Percentiles rank a stretch among this genome's conserved stretches.
Evolutionary conservation across 2,888 invertebrate genomes (phyloP).

Genomic region (Phasia obesa): DNA sequence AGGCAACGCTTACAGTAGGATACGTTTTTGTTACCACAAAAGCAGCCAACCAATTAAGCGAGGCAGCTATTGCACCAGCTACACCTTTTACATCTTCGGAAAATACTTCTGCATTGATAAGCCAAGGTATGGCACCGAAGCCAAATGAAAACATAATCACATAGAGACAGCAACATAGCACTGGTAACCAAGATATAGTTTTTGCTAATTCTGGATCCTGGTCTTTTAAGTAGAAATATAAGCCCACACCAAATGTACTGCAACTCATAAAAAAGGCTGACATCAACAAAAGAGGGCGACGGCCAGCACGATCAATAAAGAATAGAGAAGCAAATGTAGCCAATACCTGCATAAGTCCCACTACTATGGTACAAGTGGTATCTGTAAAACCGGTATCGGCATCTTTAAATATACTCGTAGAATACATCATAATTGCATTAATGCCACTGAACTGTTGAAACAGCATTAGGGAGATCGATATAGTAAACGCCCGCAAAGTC

Average conservation of each 20-base stretch:
- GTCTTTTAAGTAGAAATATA: slow-evolving; percentile 85
- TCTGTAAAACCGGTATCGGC: slow-evolving; percentile 84
- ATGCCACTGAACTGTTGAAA: slow-evolving; percentile 94
- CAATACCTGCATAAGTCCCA: slow-evolving; percentile 91
- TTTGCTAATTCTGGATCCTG: slow-evolving; percentile 80
- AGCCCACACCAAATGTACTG: slow-evolving; percentile 87
- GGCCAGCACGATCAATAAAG: slow-evolving; percentile 91
- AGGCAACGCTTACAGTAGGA: slow-evolving; percentile 83
- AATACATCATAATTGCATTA: slow-evolving; percentile 92
- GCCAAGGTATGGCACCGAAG: slow-evolving; percentile 91
- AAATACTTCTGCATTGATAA: slow-evolving; percentile 91
- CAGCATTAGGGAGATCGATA: slow-evolving; percentile 91
- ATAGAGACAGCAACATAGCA: slow-evolving; percentile 89
- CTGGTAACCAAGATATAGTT: slow-evolving; percentile 88
- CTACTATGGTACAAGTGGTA: slow-evolving; percentile 87
- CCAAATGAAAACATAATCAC: slow-evolving; percentile 92
- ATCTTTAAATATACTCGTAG: slow-evolving; percentile 85
- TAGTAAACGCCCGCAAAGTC: slow-evolving; percentile 86
- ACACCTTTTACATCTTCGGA: slow-evolving; percentile 90
- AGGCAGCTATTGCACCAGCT: slow-evolving; percentile 90
- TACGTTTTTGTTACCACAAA: slow-evolving; percentile 91
- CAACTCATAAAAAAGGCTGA: slow-evolving; percentile 89
- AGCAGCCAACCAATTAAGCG: slow-evolving; percentile 91
- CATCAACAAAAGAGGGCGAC: slow-evolving; percentile 88
- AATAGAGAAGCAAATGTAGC: slow-evolving; percentile 87